Percentiles rank a stretch among this genome's conserved stretches.
Evolutionary conservation across 2,888 invertebrate genomes (phyloP).

Genomic region (Calliopum simillimum): DNA sequence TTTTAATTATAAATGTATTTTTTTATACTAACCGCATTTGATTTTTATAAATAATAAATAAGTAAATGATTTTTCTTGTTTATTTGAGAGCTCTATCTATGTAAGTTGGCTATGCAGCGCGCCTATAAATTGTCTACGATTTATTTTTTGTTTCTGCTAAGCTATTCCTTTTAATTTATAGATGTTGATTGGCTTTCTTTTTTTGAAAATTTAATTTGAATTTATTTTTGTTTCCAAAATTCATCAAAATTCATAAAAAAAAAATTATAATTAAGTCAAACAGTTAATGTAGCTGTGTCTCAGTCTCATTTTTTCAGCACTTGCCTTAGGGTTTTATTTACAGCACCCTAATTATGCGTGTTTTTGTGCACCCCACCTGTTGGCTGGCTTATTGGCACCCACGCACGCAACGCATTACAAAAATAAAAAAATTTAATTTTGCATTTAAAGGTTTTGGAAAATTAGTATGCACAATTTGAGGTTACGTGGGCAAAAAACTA

Average conservation of each 20-base stretch:
- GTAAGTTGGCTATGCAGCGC: conserved; percentile 9
- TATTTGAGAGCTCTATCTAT: not conserved
- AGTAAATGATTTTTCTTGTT: not conserved
- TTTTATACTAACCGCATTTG: conserved; percentile 21
- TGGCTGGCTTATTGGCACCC: not conserved
- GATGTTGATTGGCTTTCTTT: conserved; percentile 8
- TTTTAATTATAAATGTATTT: not conserved
- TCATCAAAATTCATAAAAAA: not conserved
- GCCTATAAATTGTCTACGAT: conserved; percentile 27
- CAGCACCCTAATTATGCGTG: no score
- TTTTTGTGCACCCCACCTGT: not conserved
- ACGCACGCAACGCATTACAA: not conserved
- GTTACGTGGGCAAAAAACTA: no score
- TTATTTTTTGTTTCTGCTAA: not conserved
- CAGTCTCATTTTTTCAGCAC: no score
- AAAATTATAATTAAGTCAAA: not conserved
- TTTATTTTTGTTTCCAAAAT: not conserved
- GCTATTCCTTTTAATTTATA: not conserved
- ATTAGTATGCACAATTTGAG: no score
- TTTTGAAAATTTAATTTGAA: not conserved
- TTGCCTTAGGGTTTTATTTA: no score
- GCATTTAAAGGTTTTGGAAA: no score
- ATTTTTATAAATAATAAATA: not conserved
- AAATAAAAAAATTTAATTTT: no score
- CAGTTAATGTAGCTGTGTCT: no score